Conservation (phyloP, 2,888 invertebrate genomes). For the Trimorus sp. region DNA sequence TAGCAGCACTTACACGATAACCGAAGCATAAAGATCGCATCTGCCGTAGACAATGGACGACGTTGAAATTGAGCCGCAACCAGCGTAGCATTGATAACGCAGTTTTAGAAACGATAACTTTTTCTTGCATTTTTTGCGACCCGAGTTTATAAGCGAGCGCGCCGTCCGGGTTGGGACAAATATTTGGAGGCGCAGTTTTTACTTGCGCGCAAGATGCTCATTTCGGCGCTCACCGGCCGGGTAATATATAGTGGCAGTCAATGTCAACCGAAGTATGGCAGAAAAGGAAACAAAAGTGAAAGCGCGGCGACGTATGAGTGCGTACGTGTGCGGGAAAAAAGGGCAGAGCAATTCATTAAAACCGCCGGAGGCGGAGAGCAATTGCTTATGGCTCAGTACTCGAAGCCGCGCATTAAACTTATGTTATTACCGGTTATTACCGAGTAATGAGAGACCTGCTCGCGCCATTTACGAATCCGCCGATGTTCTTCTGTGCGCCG, state of each 20-base stretch:
- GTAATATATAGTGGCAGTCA: slow-evolving; percentile 50
- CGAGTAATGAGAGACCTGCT: slow-evolving; percentile 75
- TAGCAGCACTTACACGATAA: slow-evolving; percentile 25
- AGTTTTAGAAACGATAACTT: slow-evolving; percentile 18
- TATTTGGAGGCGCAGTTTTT: no score
- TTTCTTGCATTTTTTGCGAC: not conserved
- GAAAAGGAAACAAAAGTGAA: slow-evolving; percentile 47
- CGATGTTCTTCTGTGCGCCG: slow-evolving; percentile 45
- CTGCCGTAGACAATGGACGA: slow-evolving; percentile 17
- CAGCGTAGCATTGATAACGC: not conserved
- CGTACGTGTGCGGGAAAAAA: slow-evolving; percentile 45
- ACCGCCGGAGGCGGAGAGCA: slow-evolving; percentile 75
- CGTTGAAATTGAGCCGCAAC: no score
- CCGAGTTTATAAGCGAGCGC: no score
- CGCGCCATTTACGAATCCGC: slow-evolving; percentile 72
- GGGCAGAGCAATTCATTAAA: slow-evolving; percentile 76
- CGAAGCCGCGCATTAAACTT: slow-evolving; percentile 75
- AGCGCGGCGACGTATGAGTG: slow-evolving; percentile 18
- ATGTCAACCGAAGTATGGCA: slow-evolving; percentile 51
- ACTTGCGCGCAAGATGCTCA: not conserved
- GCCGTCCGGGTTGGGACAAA: no score
- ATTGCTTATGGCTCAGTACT: slow-evolving; percentile 73
- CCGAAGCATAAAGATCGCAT: slow-evolving; percentile 30
- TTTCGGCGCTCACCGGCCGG: slow-evolving; percentile 5
- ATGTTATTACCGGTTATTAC: slow-evolving; percentile 78